Evolutionary conservation across 2,113 vertebrate species (phyloP).

Genomic region (Chaetura pelagica): DNA sequence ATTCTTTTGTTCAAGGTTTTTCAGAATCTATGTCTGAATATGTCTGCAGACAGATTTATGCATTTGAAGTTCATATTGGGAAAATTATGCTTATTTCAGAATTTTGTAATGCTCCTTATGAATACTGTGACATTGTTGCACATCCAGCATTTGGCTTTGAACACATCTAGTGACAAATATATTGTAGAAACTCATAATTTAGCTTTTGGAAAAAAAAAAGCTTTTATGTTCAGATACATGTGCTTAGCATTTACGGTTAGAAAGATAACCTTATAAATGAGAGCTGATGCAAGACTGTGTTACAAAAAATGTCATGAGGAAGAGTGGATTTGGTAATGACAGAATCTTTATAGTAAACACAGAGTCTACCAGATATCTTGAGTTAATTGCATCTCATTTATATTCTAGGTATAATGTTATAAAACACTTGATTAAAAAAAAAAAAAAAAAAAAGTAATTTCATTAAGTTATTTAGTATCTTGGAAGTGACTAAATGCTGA

Average conservation of each 20-base stretch:
- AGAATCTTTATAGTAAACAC: not conserved
- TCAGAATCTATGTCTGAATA: not conserved
- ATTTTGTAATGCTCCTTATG: not conserved
- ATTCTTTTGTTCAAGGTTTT: not conserved
- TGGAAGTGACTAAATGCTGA: not conserved
- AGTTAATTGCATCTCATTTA: conserved; percentile 18
- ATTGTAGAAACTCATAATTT: not conserved
- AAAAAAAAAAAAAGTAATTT: not conserved
- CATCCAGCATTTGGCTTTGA: not conserved
- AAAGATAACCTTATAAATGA: not conserved
- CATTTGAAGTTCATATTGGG: not conserved
- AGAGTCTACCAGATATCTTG: not conserved
- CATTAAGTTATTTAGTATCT: not conserved
- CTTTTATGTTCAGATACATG: not conserved
- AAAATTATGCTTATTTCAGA: not conserved
- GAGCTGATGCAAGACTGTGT: not conserved
- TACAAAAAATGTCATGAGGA: not conserved
- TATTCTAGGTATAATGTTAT: not conserved
- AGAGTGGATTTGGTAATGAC: not conserved
- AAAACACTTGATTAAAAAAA: not conserved
- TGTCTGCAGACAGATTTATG: not conserved
- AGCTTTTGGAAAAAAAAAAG: not conserved
- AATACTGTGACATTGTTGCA: not conserved
- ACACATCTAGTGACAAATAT: not conserved
- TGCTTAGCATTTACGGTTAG: not conserved